Conservation (phyloP, 2,797 vertebrate species). For the Enteromius thamalakanensis region DNA sequence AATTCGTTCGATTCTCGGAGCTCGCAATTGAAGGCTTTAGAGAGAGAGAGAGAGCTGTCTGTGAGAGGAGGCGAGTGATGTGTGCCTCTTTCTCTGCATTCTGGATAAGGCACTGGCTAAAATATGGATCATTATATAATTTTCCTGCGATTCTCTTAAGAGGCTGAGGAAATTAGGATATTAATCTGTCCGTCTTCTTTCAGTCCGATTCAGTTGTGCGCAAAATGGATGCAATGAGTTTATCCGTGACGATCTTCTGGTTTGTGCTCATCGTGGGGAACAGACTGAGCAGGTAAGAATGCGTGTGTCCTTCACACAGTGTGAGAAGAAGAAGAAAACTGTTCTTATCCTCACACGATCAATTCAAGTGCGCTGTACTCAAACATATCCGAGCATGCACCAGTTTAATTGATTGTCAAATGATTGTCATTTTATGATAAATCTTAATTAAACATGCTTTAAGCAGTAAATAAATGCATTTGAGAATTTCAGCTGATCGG, state of each 20-base stretch:
- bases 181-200: constrained; percentile 20
- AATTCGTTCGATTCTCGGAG: not conserved
- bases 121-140: not conserved
- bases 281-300: constrained; percentile 86
- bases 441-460: not conserved
- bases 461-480: not conserved
- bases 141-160: not conserved
- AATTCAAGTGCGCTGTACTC: too few relatives aligned
- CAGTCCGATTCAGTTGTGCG: constrained; percentile 13
- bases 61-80: not conserved
- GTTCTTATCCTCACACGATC: too few relatives aligned
- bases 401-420: not conserved
- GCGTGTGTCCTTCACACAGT: not conserved
- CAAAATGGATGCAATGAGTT: constrained; percentile 82
- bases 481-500: not conserved
- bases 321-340: not conserved
- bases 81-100: not conserved
- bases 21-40: not conserved
- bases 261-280: constrained; percentile 80
- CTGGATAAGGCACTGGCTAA: not conserved
- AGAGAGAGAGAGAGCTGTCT: not conserved
- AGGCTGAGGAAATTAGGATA: constrained; percentile 6
- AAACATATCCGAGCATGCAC: not conserved
- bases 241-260: constrained; percentile 78
- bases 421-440: too few relatives aligned